Conservation (phyloP, 1,140 invertebrate genomes). For the Potamilus streckersoni region DNA sequence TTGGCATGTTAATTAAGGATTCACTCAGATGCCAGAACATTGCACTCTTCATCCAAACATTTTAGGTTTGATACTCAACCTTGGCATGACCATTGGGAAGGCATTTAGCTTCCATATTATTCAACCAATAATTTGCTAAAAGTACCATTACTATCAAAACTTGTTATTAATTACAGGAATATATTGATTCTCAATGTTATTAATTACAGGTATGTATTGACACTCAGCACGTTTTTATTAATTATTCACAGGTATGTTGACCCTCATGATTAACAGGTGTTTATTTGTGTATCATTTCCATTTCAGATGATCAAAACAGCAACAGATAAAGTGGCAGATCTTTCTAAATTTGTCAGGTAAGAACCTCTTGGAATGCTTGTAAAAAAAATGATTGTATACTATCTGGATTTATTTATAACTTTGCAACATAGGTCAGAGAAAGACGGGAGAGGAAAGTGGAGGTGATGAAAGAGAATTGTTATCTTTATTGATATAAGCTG, state of each 20-base stretch:
- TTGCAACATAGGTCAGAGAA: too few relatives aligned
- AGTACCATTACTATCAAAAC: neutral
- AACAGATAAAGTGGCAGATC: conserved; percentile 50
- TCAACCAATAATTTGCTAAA: too few relatives aligned
- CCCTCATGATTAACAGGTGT: neutral
- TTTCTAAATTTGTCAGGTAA: conserved; percentile 60
- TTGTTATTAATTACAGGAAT: neutral
- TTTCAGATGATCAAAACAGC: conserved; percentile 64
- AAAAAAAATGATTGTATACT: neutral
- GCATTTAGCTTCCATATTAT: too few relatives aligned
- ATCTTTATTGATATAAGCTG: too few relatives aligned
- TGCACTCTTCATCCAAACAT: too few relatives aligned
- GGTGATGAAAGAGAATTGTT: too few relatives aligned
- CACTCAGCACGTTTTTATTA: too few relatives aligned
- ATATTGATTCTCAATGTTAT: neutral
- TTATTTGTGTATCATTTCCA: neutral
- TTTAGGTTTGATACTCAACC: too few relatives aligned
- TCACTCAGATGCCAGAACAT: too few relatives aligned
- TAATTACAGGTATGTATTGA: neutral
- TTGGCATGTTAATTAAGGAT: too few relatives aligned
- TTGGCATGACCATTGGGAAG: too few relatives aligned
- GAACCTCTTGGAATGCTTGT: conserved; percentile 3
- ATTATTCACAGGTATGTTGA: neutral
- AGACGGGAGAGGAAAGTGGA: too few relatives aligned
- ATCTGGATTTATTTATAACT: neutral